Percentiles rank a stretch among this genome's conserved stretches.
phyloP scores from a whole-genome alignment of 2,113 vertebrate genomes.

The Maccullochella peelii region DNA sequence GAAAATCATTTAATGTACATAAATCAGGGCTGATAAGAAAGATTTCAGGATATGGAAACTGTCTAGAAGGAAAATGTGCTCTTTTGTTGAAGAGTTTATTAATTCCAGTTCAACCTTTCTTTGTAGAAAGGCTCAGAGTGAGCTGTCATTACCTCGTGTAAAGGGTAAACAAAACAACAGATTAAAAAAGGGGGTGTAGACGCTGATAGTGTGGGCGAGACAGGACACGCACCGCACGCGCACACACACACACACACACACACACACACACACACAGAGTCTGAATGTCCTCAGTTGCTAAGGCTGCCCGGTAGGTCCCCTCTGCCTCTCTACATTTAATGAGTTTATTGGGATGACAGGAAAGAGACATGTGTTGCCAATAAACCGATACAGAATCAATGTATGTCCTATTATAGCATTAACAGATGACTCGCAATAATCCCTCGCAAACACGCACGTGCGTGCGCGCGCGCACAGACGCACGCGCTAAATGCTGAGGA shows the following conservation, averaged over 20 bases:
- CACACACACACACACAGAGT: background rate
- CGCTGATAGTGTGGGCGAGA: constrained; percentile 34
- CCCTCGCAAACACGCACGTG: constrained; percentile 11
- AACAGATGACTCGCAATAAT: constrained; percentile 42
- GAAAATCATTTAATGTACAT: background rate
- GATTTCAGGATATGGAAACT: background rate
- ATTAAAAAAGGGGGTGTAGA: constrained; percentile 2
- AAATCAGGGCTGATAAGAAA: background rate
- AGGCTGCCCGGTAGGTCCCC: background rate
- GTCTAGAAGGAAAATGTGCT: background rate
- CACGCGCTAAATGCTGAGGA: constrained; percentile 57
- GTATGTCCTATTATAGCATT: background rate
- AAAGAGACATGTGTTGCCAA: background rate
- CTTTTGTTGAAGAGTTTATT: constrained; percentile 39
- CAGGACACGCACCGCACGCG: constrained; percentile 18
- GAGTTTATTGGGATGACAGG: constrained; percentile 2
- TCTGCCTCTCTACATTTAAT: background rate
- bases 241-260: background rate
- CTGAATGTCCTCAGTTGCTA: constrained; percentile 25
- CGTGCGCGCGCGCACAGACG: background rate
- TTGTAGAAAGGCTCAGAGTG: background rate
- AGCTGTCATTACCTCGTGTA: constrained; percentile 39
- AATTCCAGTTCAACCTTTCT: constrained; percentile 18
- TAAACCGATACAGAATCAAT: background rate
- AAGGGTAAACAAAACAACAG: constrained; percentile 51